phyloP scores from a whole-genome alignment of 2,113 vertebrate species.

The Anoura caudifer region DNA sequence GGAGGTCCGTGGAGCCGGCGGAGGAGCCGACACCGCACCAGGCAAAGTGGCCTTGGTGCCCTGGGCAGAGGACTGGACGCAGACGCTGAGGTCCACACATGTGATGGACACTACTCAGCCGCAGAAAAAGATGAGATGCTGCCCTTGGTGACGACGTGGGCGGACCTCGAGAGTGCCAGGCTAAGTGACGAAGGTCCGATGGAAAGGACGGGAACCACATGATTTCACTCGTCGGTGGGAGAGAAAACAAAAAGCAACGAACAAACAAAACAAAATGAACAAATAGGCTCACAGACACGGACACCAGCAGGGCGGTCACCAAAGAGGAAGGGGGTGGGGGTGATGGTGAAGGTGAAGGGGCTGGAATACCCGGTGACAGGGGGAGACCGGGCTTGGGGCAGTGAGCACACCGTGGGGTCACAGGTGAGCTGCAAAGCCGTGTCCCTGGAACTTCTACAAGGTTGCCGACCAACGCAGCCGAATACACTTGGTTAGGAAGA shows the following conservation, averaged over 20 bases:
- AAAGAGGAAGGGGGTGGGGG: not conserved
- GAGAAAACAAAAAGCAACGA: not conserved
- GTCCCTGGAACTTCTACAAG: not conserved
- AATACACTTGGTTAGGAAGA: not conserved
- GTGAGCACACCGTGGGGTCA: not conserved
- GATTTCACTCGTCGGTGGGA: not conserved
- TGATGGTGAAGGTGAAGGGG: not conserved
- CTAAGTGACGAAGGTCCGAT: not conserved
- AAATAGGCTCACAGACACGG: not conserved
- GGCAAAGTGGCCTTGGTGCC: no score
- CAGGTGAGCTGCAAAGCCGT: not conserved
- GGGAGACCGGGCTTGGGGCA: not conserved
- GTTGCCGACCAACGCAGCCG: not conserved
- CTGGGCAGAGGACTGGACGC: no score
- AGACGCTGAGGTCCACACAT: not conserved
- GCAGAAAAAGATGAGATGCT: not conserved
- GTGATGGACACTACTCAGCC: not conserved
- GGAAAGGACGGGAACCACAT: not conserved
- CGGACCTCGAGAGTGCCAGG: accelerated
- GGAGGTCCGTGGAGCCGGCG: not conserved
- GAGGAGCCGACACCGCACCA: no score
- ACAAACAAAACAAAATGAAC: not conserved
- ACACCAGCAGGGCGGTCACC: not conserved
- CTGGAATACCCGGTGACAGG: not conserved
- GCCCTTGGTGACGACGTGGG: not conserved